Percentiles rank a stretch among this genome's conserved stretches.
Conservation (phyloP, 2,888 invertebrate species). For the Oxytorus armatus region DNA sequence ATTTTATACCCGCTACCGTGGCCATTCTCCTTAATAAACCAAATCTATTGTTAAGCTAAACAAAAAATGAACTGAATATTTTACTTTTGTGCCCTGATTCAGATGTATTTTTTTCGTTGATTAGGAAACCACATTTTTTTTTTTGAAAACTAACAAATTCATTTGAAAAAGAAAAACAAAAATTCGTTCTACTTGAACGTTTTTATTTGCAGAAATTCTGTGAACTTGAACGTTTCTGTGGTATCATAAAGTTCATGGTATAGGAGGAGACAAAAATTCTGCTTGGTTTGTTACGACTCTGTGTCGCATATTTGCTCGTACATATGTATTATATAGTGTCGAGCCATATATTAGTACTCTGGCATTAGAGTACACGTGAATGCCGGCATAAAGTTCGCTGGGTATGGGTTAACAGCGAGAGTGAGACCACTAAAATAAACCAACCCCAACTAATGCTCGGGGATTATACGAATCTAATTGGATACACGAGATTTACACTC, state of each 20-base stretch:
- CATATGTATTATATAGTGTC: conserved; percentile 30
- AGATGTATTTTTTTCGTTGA: too few relatives aligned
- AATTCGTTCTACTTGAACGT: too few relatives aligned
- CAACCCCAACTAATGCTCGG: conserved; percentile 74
- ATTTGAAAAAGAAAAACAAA: too few relatives aligned
- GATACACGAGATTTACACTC: conserved; percentile 80
- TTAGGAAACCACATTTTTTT: too few relatives aligned
- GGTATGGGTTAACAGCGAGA: conserved; percentile 62
- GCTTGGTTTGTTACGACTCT: conserved; percentile 66
- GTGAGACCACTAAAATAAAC: conserved; percentile 71
- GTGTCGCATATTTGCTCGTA: conserved; percentile 76
- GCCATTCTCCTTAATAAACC: too few relatives aligned
- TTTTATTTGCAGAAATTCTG: not conserved
- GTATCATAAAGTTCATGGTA: not conserved
- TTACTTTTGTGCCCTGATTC: too few relatives aligned
- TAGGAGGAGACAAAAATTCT: not conserved
- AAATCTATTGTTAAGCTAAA: too few relatives aligned
- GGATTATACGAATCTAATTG: conserved; percentile 83
- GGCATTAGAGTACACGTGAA: conserved; percentile 78
- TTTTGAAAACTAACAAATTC: too few relatives aligned
- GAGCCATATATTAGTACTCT: conserved; percentile 82
- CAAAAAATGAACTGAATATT: too few relatives aligned
- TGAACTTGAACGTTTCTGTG: not conserved
- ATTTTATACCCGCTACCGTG: too few relatives aligned
- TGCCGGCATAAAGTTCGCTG: conserved; percentile 69